phyloP scores from a whole-genome alignment of 2,797 vertebrate species.

The Leptatherina wallacei region DNA sequence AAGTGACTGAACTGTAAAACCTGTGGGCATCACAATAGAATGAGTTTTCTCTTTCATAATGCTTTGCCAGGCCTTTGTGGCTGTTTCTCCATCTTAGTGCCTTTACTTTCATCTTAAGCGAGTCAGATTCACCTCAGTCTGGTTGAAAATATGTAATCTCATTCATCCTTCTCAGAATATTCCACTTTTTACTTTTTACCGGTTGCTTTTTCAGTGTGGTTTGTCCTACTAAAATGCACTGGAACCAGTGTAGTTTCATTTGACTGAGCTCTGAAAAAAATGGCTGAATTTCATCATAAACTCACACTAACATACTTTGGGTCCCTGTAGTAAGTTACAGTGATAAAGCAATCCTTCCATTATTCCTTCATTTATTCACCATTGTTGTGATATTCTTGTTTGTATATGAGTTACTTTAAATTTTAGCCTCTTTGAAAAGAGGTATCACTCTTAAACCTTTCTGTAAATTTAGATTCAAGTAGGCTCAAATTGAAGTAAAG shows the following conservation, averaged over 20 bases:
- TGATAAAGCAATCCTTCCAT: not conserved
- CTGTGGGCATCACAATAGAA: not conserved
- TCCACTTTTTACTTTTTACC: not conserved
- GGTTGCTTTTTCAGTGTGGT: not conserved
- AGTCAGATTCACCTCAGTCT: not conserved
- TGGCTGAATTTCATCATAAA: not conserved
- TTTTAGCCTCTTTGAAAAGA: not conserved
- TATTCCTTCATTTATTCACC: not conserved
- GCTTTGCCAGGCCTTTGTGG: not conserved
- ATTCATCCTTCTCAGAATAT: not conserved
- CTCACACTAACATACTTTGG: not conserved
- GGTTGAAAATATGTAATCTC: not conserved
- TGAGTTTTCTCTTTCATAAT: not conserved
- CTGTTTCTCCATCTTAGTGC: not conserved
- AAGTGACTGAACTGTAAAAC: not conserved
- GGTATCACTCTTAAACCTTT: not conserved
- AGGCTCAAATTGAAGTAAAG: not conserved
- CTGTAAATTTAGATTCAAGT: not conserved
- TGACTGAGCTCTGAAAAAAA: not conserved
- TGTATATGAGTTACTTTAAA: too few relatives aligned
- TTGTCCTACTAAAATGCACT: not conserved
- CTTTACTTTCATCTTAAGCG: not conserved
- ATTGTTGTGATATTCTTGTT: not conserved
- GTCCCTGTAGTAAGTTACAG: not conserved
- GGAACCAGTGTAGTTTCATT: not conserved